Evolutionary conservation across 2,113 vertebrate species (phyloP).

Genomic region (Petaurus breviceps): DNA sequence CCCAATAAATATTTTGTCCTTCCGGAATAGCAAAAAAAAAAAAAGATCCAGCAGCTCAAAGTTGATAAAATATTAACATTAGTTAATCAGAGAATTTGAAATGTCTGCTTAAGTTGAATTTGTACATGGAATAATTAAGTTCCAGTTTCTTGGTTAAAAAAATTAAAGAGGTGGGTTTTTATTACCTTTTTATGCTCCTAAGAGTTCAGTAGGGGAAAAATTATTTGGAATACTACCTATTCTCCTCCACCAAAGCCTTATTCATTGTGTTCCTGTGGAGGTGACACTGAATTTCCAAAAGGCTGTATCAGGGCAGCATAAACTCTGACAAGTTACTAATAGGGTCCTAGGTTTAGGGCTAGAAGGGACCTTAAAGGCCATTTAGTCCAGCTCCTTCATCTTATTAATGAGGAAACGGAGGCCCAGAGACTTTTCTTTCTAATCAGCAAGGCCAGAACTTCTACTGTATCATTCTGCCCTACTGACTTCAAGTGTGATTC

Average conservation of each 20-base stretch:
- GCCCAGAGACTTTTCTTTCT: background rate
- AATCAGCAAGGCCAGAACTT: background rate
- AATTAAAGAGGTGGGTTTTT: background rate
- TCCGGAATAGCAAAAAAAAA: conserved; percentile 29
- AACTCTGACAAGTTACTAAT: background rate
- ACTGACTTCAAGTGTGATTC: background rate
- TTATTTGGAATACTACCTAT: background rate
- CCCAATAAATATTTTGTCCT: background rate
- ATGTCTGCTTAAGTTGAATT: conserved; percentile 26
- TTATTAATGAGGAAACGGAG: background rate
- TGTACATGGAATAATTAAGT: background rate
- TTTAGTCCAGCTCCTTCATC: background rate
- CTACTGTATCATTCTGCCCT: background rate
- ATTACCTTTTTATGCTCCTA: background rate
- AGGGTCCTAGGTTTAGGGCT: background rate
- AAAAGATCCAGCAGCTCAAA: background rate
- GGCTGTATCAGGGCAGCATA: background rate
- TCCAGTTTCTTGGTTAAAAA: background rate
- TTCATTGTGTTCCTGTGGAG: background rate
- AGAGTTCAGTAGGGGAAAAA: background rate
- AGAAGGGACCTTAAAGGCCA: background rate
- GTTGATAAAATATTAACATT: background rate
- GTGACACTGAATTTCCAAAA: background rate
- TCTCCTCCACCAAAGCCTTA: background rate
- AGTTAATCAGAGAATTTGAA: background rate